phyloP scores from a whole-genome alignment of 2,797 vertebrate genomes.

The Crenuchus spilurus region DNA sequence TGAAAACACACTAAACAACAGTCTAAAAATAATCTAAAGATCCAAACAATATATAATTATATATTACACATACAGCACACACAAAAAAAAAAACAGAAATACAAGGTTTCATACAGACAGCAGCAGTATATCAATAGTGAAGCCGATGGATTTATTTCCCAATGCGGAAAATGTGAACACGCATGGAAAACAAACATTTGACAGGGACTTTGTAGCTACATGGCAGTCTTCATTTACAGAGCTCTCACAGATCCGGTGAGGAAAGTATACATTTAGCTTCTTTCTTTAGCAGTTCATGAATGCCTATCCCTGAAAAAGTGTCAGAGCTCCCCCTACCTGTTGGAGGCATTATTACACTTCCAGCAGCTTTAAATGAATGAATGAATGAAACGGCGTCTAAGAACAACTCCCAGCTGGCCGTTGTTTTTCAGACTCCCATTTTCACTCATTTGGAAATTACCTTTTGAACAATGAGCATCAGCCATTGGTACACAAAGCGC shows the following conservation, averaged over 20 bases:
- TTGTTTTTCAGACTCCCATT: conserved; percentile 60
- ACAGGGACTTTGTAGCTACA: conserved; percentile 52
- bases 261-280: conserved; percentile 65
- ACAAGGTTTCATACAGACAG: no score
- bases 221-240: conserved; percentile 72
- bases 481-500: conserved; percentile 70
- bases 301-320: not conserved
- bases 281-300: not conserved
- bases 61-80: no score
- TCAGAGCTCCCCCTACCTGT: conserved; percentile 80
- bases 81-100: no score
- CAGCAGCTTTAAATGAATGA: conserved; percentile 68
- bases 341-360: conserved; percentile 72
- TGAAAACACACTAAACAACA: no score
- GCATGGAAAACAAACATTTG: not conserved
- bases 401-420: conserved; percentile 59
- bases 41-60: no score
- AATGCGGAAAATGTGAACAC: no score
- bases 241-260: conserved; percentile 71
- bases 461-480: conserved; percentile 74
- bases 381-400: conserved; percentile 70
- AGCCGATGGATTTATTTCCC: no score
- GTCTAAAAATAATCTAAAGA: no score
- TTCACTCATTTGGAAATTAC: conserved; percentile 69
- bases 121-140: no score